Conservation (phyloP, 2,888 invertebrate genomes). For the Stratiomys singularior region DNA sequence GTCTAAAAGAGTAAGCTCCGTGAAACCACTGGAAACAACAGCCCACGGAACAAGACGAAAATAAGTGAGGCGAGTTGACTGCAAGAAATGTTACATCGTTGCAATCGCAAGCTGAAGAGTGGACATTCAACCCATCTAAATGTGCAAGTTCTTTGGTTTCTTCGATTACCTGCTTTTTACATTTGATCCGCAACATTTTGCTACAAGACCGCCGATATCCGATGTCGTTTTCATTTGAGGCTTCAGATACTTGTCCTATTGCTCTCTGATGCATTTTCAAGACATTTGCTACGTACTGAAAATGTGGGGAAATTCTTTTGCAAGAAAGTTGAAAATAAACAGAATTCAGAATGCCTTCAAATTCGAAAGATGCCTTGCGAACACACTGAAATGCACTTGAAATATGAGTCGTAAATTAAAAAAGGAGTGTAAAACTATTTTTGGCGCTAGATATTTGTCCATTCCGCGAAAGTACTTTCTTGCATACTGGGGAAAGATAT, state of each 20-base stretch:
- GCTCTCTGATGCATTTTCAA: slow-evolving; percentile 2
- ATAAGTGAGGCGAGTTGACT: neutral
- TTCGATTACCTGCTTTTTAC: slow-evolving; percentile 36
- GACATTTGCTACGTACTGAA: no score
- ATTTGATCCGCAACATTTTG: slow-evolving; percentile 15
- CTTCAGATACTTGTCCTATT: neutral
- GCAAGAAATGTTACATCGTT: neutral
- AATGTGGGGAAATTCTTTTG: no score
- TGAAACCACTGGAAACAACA: slow-evolving; percentile 3
- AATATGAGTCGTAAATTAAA: no score
- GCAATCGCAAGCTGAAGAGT: slow-evolving; percentile 1
- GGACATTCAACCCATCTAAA: slow-evolving; percentile 1
- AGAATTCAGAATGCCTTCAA: no score
- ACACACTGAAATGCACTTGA: no score
- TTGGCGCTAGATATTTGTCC: no score
- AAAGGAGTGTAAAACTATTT: no score
- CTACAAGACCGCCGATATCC: slow-evolving; percentile 32
- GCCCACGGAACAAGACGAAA: neutral
- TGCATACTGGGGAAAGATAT: no score
- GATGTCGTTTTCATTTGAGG: slow-evolving; percentile 24
- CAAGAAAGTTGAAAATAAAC: no score
- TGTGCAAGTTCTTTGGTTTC: slow-evolving; percentile 15
- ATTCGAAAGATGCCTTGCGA: no score
- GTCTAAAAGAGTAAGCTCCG: neutral
- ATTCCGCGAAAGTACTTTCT: no score